Evolutionary conservation across 2,888 invertebrate species (phyloP), one percentile per base, ranked within the genome.

Genomic region (Onthophagus sagittarius): DNA sequence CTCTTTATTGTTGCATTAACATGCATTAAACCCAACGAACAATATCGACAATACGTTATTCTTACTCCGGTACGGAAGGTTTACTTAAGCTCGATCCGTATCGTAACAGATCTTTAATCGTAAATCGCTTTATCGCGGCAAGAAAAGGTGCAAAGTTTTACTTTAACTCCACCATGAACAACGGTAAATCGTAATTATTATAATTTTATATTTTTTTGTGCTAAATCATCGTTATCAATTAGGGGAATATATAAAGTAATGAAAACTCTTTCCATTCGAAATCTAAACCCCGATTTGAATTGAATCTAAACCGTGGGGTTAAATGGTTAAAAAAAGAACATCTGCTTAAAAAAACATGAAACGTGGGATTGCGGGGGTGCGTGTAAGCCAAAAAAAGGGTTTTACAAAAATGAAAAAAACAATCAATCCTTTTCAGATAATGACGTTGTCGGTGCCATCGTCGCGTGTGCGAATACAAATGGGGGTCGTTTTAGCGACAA

Each of bases 401-500:
- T 23, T 23, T 62, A 62, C 1, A 62, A 62, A 13, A n/a, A 62
- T 62, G 3, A 5, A 63, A 65, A 73, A 74, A 70, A 70, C 9
- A 69, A 74, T 70, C 72, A 74, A 74, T 74, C 71, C 74, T 72
- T 23, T 72, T 72, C 69, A 33, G 69, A 72, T 74, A 70, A 74
- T 72, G 70, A 74, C 72, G 70, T 72, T 74, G 74, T 74, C 69
- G 69, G 70, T 69, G 69, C 72, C 64, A 69, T 72, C 72, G 70
- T 74, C 72, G 72, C 71, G 76, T 76, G 77, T 77, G 77, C 74
- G 77, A 77, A 77, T 77, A 78, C 77, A 77, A 76, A 77, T 75
- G 75, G 73, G 71, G 75, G 75, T 75, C 76, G 76, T 75, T 78
- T 78, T 76, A 76, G 76, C 77, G 78, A 78, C 77, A 78, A 75